These are phyloP conservation scores for Phataginus tetradactyla DNA, from an alignment of 2,797 vertebrate species.

Conservation along the genomic window DNA sequence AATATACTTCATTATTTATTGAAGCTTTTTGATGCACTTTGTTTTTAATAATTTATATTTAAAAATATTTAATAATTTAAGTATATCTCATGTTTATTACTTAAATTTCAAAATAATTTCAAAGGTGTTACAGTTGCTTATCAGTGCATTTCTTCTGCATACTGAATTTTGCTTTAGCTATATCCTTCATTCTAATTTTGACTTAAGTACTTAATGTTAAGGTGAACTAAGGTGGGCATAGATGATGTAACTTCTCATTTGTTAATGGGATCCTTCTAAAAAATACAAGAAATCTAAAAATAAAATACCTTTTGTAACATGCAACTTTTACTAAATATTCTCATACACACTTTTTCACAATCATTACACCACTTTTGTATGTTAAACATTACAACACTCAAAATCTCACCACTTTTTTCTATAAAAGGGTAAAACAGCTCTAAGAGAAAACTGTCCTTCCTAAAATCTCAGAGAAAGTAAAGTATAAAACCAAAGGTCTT, in stretches of 20 bases:
- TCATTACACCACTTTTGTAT: neutral
- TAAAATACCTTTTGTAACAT: neutral
- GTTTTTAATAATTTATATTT: neutral
- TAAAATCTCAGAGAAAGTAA: neutral
- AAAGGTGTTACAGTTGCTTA: neutral
- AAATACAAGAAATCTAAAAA: neutral
- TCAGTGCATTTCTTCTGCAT: neutral
- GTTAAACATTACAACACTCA: neutral
- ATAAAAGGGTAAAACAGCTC: neutral
- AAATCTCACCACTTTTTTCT: neutral
- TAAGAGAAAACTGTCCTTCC: neutral
- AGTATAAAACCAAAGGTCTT: neutral
- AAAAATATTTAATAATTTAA: neutral
- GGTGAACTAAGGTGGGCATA: neutral
- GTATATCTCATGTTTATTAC: neutral
- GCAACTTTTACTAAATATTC: neutral
- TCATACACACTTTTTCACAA: neutral
- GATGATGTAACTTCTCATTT: neutral
- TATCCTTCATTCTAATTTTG: neutral
- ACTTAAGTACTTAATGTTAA: neutral
- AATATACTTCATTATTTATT: neutral
- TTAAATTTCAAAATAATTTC: conserved; percentile 17
- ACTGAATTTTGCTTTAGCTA: neutral
- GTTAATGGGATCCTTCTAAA: neutral
- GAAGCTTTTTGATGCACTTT: neutral